Evolutionary conservation across 2,113 vertebrate species (phyloP).

Genomic region (Antennarius striatus): DNA sequence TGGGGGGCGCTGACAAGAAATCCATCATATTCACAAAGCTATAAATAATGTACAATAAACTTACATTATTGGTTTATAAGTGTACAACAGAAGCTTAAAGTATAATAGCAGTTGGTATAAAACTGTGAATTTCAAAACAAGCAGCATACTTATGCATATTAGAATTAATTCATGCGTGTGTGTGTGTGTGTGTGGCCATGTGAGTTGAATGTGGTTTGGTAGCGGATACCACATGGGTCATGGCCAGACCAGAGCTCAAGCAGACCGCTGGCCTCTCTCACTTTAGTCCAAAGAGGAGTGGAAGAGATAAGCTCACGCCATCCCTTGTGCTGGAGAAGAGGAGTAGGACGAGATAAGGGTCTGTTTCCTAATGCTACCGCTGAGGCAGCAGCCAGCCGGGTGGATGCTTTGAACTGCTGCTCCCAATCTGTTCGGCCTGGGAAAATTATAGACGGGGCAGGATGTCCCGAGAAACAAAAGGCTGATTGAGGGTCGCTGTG

Average conservation of each 20-base stretch:
- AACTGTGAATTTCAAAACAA: constrained; percentile 3
- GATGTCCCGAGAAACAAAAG: constrained; percentile 72
- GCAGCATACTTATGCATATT: neutral
- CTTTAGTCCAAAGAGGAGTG: constrained; percentile 68
- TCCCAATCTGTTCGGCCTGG: constrained; percentile 72
- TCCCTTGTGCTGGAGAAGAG: constrained; percentile 44
- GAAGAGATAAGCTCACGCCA: constrained; percentile 70
- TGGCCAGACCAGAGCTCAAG: constrained; percentile 64
- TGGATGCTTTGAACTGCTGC: constrained; percentile 73
- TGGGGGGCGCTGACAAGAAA: neutral
- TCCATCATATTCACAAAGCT: neutral
- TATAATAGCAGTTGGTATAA: constrained; percentile 7
- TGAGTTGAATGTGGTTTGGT: constrained; percentile 38
- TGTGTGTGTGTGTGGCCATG: constrained; percentile 48
- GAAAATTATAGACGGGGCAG: constrained; percentile 70
- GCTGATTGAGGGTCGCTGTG: constrained; percentile 68
- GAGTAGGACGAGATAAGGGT: constrained; percentile 63
- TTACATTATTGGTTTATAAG: neutral
- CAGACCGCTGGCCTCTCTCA: constrained; percentile 65
- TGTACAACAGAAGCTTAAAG: neutral
- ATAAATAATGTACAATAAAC: constrained; percentile 1
- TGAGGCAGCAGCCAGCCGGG: constrained; percentile 62
- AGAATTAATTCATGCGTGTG: constrained; percentile 33
- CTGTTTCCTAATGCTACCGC: constrained; percentile 73
- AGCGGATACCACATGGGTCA: constrained; percentile 63